Base-by-base conservation (phyloP, 2,888 invertebrate genomes). In the Cheilosia impressa region DNA sequence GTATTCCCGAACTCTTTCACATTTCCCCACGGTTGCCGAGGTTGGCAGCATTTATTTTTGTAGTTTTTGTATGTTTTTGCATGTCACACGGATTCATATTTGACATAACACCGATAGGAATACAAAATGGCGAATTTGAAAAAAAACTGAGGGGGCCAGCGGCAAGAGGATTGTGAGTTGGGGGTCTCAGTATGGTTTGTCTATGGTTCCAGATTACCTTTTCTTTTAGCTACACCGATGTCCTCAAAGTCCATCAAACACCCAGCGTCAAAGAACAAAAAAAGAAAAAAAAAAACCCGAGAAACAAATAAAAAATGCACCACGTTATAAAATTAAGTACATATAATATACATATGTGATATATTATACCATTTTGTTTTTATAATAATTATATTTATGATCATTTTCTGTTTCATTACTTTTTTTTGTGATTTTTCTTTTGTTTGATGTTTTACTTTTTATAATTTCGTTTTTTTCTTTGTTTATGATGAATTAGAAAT, bases 321-420 rank as follows among this genome's bases (percentile, higher is more conserved):
- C 87, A 78, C 87, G 62, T 87, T 87, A 87, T 87, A 87, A 87
- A 87, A 87, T 87, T 87, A 87, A 87, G 87, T 87, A 87, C 87
- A 87, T 87, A 87, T 82, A 87, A 87, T 87, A 87, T 87, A 87
- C 87, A 87, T 87, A 87, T 82, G 82, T 73, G 87, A 78, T 81
- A 87, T 87, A 82, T 87, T 87, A 87, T 78, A 77, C 72, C 69
- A 66, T 81, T 68, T 52, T 52, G 52, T 52, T 52, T 75, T 81
- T 82, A 78, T 87, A 82, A 87, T 87, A 69, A 69, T 73, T 87
- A 81, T 87, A 87, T 77, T 82, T 77, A 82, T 73, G 71, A 85
- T 85, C 80, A 81, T 80, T 80, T 85, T 84, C 65, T 52, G 60
- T 52, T 52, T 78, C 38, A 43, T 60, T 60, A 47, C 63, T 72